phyloP scores from a whole-genome alignment of 2,888 invertebrate genomes.

The Tethea ocularis region DNA sequence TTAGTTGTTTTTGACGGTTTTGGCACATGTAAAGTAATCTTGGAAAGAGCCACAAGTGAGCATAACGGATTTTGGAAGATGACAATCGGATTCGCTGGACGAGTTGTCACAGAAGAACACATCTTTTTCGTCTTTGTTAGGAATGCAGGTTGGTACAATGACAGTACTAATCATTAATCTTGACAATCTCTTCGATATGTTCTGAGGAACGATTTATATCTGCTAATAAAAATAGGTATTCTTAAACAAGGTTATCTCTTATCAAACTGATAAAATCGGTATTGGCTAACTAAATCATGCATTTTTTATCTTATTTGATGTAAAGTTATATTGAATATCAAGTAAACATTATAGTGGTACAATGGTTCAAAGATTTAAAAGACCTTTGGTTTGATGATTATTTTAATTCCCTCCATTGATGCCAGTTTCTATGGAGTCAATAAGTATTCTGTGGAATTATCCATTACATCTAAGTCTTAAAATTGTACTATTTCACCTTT shows the following conservation, averaged over 20 bases:
- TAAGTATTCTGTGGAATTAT: neutral
- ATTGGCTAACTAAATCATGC: neutral
- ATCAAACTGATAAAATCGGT: neutral
- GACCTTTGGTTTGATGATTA: neutral
- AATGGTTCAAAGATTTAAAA: too few relatives aligned
- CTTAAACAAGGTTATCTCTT: neutral
- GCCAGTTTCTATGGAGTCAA: too few relatives aligned
- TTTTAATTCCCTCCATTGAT: too few relatives aligned
- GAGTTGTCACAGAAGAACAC: slow-evolving; percentile 43
- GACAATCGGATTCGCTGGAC: slow-evolving; percentile 46
- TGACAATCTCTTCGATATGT: neutral
- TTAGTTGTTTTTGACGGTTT: slow-evolving; percentile 54
- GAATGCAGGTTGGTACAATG: slow-evolving; percentile 44
- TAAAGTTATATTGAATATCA: too few relatives aligned
- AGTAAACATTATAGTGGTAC: too few relatives aligned
- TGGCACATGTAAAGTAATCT: slow-evolving; percentile 54
- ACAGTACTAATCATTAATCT: neutral
- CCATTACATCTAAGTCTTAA: neutral
- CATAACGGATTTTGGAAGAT: slow-evolving; percentile 63
- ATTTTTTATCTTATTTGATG: too few relatives aligned
- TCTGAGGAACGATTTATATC: neutral
- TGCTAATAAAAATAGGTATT: neutral
- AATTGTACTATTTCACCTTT: neutral
- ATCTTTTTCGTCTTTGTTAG: slow-evolving; percentile 43
- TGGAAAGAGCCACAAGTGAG: slow-evolving; percentile 46